phyloP scores from a whole-genome alignment of 2,113 vertebrate genomes.

The Phalacrocorax brasilianus region DNA sequence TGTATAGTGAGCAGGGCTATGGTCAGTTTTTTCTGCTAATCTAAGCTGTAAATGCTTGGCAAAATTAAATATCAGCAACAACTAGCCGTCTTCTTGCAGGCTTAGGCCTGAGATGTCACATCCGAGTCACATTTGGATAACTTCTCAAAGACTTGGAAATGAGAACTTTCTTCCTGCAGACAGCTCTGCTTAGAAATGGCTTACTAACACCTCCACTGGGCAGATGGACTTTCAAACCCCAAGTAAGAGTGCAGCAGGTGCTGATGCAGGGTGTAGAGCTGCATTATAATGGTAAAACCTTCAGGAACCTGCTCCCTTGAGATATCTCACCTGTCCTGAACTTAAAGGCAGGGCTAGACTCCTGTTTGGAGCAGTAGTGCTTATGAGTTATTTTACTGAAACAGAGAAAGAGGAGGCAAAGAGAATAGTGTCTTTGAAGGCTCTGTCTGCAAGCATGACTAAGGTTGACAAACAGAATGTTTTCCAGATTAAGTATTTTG shows the following conservation, averaged over 20 bases:
- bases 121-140: not conserved
- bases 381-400: not conserved
- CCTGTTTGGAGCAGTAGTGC: not conserved
- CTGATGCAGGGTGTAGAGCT: not conserved
- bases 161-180: not conserved
- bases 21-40: conserved; percentile 30
- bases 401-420: not conserved
- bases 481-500: not conserved
- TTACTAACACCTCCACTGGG: not conserved
- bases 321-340: not conserved
- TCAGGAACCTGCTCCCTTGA: not conserved
- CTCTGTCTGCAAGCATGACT: not conserved
- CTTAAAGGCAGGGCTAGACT: not conserved
- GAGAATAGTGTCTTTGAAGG: not conserved
- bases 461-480: not conserved
- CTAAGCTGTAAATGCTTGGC: conserved; percentile 36
- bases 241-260: not conserved
- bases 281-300: not conserved
- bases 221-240: not conserved
- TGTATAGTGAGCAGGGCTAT: conserved; percentile 11
- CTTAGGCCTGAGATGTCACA: not conserved
- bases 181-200: not conserved
- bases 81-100: not conserved
- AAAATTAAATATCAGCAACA: not conserved
- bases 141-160: not conserved